Percentiles rank a stretch among this genome's conserved stretches.
These are phyloP conservation scores for Tetragonula carbonaria DNA, from an alignment of 2,888 invertebrate species.

Conservation along the genomic window DNA sequence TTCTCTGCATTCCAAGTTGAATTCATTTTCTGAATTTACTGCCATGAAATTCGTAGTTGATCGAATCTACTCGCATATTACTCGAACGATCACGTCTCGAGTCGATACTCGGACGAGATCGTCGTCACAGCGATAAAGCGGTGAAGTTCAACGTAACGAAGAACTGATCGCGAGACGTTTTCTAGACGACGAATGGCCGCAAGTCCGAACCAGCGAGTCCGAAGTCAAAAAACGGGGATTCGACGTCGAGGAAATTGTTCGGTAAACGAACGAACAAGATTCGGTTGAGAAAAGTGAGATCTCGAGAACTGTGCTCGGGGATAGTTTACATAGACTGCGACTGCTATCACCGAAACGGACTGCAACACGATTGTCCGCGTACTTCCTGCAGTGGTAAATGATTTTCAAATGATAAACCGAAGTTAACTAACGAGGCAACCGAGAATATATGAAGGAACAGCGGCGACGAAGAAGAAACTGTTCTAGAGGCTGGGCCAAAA, in stretches of 20 bases:
- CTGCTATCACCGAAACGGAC: constrained; percentile 86
- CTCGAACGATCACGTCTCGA: not conserved
- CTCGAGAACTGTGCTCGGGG: constrained; percentile 85
- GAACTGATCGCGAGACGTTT: not conserved
- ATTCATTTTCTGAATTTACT: not conserved
- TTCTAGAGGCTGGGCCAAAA: too few species aligned
- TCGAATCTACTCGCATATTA: not conserved
- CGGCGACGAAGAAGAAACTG: not conserved
- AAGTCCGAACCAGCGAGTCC: not conserved
- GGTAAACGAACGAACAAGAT: not conserved
- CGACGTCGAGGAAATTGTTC: not conserved
- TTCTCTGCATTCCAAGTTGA: too few species aligned
- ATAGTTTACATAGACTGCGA: constrained; percentile 86
- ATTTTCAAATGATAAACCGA: not conserved
- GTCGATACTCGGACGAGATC: not conserved
- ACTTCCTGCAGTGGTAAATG: constrained; percentile 84
- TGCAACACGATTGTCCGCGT: constrained; percentile 87
- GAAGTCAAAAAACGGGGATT: not conserved
- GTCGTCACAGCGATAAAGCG: not conserved
- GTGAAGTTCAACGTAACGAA: not conserved
- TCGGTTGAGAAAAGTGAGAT: constrained; percentile 82
- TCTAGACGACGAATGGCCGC: not conserved
- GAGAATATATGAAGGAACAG: not conserved
- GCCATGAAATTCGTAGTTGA: not conserved
- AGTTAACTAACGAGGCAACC: too few species aligned